A percentile compares a stretch with the other conserved stretches of the same genome.
Evolutionary conservation across 1,140 invertebrate genomes (phyloP).

Genomic region (Brachionus plicatilis): DNA sequence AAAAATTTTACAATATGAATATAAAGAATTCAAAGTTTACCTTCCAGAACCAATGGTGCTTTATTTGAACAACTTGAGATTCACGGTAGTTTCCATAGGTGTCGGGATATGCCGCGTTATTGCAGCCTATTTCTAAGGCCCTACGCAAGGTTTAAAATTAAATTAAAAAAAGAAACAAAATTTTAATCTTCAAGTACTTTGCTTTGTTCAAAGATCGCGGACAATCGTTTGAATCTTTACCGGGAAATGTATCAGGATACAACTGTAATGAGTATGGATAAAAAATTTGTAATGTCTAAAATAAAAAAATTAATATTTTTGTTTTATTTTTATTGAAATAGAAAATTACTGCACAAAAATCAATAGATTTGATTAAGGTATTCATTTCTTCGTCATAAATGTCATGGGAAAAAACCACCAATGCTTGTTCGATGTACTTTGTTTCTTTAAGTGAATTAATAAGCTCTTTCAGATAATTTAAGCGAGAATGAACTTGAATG

Average conservation of each 20-base stretch:
- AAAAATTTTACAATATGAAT: not conserved
- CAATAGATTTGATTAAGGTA: constrained; percentile 75
- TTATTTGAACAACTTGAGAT: constrained; percentile 92
- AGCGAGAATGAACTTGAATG: constrained; percentile 78
- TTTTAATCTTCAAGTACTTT: constrained; percentile 65
- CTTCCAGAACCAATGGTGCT: constrained; percentile 99
- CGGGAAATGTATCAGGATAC: constrained; percentile 82
- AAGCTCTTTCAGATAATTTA: constrained; percentile 82
- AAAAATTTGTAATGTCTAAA: constrained; percentile 82
- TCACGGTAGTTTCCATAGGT: constrained; percentile 94
- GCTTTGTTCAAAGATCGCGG: constrained; percentile 79
- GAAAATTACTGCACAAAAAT: constrained; percentile 62
- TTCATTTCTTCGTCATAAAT: constrained; percentile 86
- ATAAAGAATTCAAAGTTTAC: constrained; percentile 47
- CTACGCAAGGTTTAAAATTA: constrained; percentile 59
- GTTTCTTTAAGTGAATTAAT: constrained; percentile 84
- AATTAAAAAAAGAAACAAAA: not conserved
- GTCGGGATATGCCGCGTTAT: constrained; percentile 83
- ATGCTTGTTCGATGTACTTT: constrained; percentile 74
- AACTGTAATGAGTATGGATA: constrained; percentile 93
- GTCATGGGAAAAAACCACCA: constrained; percentile 92
- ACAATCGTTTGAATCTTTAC: constrained; percentile 85
- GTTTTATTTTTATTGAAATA: not conserved
- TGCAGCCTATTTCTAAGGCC: constrained; percentile 73
- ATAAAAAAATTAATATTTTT: not conserved